Conservation (phyloP, 2,888 invertebrate genomes). For the Spodoptera picta region DNA sequence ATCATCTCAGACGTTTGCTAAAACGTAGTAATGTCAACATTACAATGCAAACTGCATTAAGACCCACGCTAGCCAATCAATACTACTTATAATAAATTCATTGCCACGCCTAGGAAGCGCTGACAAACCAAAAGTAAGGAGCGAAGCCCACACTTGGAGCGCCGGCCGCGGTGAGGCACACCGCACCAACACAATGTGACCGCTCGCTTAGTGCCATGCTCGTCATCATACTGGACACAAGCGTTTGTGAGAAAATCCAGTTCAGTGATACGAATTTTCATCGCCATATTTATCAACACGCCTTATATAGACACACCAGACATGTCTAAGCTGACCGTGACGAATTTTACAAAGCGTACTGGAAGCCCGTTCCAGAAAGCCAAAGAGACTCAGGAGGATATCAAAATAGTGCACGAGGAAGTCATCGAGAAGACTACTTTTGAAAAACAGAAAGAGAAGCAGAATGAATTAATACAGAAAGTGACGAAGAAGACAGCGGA, state of each 20-base stretch:
- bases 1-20: conserved; percentile 41
- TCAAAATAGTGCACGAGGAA: conserved; percentile 73
- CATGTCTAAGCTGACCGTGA: conserved; percentile 82
- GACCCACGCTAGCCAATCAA: conserved; percentile 67
- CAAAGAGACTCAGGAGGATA: conserved; percentile 36
- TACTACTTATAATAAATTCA: conserved; percentile 78
- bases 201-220: conserved; percentile 75
- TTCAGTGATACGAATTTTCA: conserved; percentile 70
- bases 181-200: conserved; percentile 72
- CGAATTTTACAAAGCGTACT: conserved; percentile 75
- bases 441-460: conserved; percentile 81
- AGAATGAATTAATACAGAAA: conserved; percentile 78
- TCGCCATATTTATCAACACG: conserved; percentile 61
- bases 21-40: conserved; percentile 61
- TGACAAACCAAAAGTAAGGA: conserved; percentile 84
- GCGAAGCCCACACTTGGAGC: conserved; percentile 85
- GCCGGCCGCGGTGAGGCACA: conserved; percentile 63
- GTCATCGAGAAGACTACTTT: conserved; percentile 74
- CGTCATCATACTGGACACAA: conserved; percentile 75
- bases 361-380: conserved; percentile 68
- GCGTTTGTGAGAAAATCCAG: conserved; percentile 69
- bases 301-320: conserved; percentile 50
- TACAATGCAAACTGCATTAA: conserved; percentile 82
- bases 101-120: conserved; percentile 84
- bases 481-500: conserved; percentile 81